Evolutionary conservation across 1,140 invertebrate genomes (phyloP).

Genomic region (Zaprionus davidi): DNA sequence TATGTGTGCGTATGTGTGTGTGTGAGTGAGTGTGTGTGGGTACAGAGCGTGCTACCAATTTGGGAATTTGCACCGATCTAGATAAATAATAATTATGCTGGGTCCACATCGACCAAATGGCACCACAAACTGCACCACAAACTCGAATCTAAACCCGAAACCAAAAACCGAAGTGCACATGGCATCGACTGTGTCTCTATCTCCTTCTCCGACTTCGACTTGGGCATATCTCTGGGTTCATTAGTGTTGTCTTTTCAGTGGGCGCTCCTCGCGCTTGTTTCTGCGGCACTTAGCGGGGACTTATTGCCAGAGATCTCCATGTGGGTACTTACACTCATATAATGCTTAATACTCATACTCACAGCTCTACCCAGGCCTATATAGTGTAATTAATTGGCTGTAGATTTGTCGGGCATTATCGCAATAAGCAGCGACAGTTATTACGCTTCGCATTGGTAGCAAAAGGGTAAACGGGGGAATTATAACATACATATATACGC

Average conservation of each 20-base stretch:
- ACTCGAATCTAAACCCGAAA: not conserved
- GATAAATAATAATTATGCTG: constrained; percentile 81
- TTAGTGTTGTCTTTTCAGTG: constrained; percentile 72
- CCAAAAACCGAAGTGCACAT: constrained; percentile 45
- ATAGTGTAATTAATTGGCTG: constrained; percentile 65
- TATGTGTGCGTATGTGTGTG: constrained; percentile 8
- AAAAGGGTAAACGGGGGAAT: constrained; percentile 13
- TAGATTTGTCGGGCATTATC: constrained; percentile 68
- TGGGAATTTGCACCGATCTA: constrained; percentile 68
- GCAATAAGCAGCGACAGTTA: constrained; percentile 44
- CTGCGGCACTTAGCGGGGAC: constrained; percentile 64
- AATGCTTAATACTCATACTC: constrained; percentile 16
- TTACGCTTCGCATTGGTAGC: constrained; percentile 13
- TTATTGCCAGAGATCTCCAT: constrained; percentile 66
- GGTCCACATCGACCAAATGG: constrained; percentile 43
- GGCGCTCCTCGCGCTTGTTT: constrained; percentile 56
- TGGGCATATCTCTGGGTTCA: constrained; percentile 73
- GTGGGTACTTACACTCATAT: constrained; percentile 48
- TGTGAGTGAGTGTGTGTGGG: constrained; percentile 57
- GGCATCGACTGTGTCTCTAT: constrained; percentile 35
- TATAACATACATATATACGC: constrained; percentile 11
- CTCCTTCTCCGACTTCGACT: constrained; percentile 6
- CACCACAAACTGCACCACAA: constrained; percentile 25
- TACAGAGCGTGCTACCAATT: constrained; percentile 74
- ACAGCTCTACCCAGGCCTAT: constrained; percentile 24